Base-by-base conservation (phyloP, 2,113 vertebrate genomes). In the Aptenodytes forsteri region DNA sequence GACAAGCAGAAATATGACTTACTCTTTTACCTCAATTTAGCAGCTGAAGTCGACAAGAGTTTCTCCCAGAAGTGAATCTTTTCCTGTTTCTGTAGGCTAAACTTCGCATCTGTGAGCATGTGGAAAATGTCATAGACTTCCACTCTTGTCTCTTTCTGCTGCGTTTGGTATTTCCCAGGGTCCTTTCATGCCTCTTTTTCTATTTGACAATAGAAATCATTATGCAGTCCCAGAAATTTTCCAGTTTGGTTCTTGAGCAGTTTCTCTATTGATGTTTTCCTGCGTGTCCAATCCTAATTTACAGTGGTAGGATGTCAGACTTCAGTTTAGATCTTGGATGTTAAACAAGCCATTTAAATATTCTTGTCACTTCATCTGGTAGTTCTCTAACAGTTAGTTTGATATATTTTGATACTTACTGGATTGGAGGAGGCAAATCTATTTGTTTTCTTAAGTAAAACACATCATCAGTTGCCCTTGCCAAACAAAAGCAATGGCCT, bases 391-490 rank as follows among this genome's bases (percentile, higher is more conserved):
- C 20, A 67, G 55, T 70, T 61, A 30, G 61, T 34, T 78, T 59
- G 30, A 56, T 79, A 32, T 42, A 46, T 94, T 94, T 91, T 87
- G 62, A 23, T 89, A 58, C 40, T 87, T 91, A 77, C 42, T 78
- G 55, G 32, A 55, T 67, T 83, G 82, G 70, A 91, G 56, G 36
- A 65, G 49, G 40, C 42, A 80, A 65, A 56, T 59, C 11, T 89
- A 29, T 95, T 94, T 97, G 46, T 94, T 96, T 92, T 85, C 66
- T 85, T 80, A 93, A 88, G 90, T 56, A 93, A 89, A 93, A 61
- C 75, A 88, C 79, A 76, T 94, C 36, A 89, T 80, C 21, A 2
- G 29, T 86, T 67, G 9, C 30, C 67, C 32, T 88, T 96, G 95
- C 84, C 87, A 96, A 95, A 47, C n/a, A 88, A 91, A 86, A 83